A percentile compares a stretch with the other conserved stretches of the same genome.
Evolutionary conservation across 2,113 vertebrate genomes (phyloP).

Genomic region (Benitochromis conjunctus): DNA sequence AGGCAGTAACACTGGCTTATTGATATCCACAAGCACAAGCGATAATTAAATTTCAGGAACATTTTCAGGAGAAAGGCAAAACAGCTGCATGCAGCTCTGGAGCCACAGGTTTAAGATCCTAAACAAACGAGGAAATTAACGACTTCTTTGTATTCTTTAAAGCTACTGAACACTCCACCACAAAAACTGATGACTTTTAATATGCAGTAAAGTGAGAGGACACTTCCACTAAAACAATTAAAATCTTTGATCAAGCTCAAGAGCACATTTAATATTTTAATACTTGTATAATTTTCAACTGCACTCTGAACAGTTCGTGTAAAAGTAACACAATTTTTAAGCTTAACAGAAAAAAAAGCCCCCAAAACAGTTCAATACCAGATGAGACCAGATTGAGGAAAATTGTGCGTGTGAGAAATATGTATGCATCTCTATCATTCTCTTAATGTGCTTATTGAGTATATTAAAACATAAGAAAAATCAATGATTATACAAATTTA

Average conservation of each 20-base stretch:
- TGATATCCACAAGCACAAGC: neutral
- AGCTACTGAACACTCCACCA: neutral
- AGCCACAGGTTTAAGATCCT: neutral
- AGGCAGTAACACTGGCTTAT: neutral
- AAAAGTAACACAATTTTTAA: neutral
- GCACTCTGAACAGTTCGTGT: neutral
- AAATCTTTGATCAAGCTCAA: neutral
- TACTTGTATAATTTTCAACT: neutral
- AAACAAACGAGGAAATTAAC: neutral
- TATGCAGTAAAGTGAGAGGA: neutral
- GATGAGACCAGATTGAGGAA: neutral
- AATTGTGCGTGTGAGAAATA: neutral
- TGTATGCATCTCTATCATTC: neutral
- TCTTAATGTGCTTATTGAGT: neutral
- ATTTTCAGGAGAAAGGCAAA: neutral
- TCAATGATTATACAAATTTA: neutral
- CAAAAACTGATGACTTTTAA: neutral
- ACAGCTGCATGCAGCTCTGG: neutral
- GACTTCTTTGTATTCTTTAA: neutral
- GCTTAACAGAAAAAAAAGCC: accelerated
- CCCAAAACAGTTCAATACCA: neutral
- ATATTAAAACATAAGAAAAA: neutral
- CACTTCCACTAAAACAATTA: neutral
- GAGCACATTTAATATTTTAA: neutral
- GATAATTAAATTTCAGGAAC: neutral